A percentile compares a stretch with the other conserved stretches of the same genome.
These are phyloP conservation scores for Neria commutata DNA, from an alignment of 2,888 invertebrate species.

Conservation along the genomic window DNA sequence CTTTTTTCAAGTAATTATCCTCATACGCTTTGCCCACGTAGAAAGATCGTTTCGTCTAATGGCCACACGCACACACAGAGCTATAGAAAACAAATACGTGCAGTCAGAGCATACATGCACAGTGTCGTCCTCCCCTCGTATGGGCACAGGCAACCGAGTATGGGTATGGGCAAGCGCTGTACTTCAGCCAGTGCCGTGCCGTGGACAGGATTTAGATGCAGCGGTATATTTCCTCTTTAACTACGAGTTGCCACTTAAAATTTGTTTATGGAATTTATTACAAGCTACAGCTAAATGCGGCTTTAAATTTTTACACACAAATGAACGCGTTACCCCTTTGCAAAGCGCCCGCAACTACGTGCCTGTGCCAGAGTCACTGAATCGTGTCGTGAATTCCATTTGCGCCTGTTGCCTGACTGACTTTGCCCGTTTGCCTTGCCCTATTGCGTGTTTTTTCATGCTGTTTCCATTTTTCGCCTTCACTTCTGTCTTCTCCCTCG, in stretches of 20 bases:
- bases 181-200: slow-evolving; percentile 38
- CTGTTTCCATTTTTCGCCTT: slow-evolving; percentile 24
- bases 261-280: neutral
- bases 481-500: slow-evolving; percentile 2
- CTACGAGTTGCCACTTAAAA: no score
- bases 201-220: no score
- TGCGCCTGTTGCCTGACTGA: no score
- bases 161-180: slow-evolving; percentile 25
- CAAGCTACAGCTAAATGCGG: slow-evolving; percentile 3
- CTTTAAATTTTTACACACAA: slow-evolving; percentile 11
- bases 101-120: slow-evolving; percentile 23
- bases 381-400: slow-evolving; percentile 50
- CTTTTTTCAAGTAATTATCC: slow-evolving; percentile 1
- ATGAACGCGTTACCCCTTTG: slow-evolving; percentile 25
- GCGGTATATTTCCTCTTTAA: no score
- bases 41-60: slow-evolving; percentile 38
- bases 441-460: slow-evolving; percentile 59
- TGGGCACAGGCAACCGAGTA: slow-evolving; percentile 40
- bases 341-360: slow-evolving; percentile 40
- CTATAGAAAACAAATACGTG: slow-evolving; percentile 25
- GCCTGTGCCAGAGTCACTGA: slow-evolving; percentile 46
- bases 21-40: neutral
- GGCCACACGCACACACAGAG: slow-evolving; percentile 28
- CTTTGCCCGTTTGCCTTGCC: slow-evolving; percentile 62
- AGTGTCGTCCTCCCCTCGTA: slow-evolving; percentile 21